Conservation (phyloP, 1,140 invertebrate species). For the Cepaea nemoralis region DNA sequence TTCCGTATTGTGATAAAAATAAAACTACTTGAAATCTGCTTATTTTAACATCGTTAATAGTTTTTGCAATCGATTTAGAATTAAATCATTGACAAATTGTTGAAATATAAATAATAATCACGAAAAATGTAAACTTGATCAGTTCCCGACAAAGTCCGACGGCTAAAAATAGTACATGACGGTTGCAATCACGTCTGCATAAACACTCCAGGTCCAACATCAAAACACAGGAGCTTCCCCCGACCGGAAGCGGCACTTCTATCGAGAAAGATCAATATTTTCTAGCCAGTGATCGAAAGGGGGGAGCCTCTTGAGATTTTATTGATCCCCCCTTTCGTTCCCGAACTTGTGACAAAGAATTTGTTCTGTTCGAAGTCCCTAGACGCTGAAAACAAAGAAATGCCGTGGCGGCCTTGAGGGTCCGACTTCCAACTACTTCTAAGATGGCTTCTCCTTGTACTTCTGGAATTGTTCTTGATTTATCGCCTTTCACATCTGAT, state of each 20-base stretch:
- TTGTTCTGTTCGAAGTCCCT: constrained; percentile 39
- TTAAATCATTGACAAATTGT: no score
- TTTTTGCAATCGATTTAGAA: no score
- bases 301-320: constrained; percentile 42
- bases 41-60: no score
- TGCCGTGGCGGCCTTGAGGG: constrained; percentile 42
- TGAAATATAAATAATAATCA: no score
- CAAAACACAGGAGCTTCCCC: constrained; percentile 43
- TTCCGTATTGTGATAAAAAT: neutral
- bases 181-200: constrained; percentile 39
- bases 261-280: constrained; percentile 49
- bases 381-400: constrained; percentile 44
- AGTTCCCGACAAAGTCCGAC: neutral
- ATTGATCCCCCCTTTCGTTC: constrained; percentile 46
- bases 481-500: neutral
- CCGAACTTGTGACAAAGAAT: constrained; percentile 43
- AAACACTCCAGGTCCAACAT: constrained; percentile 38
- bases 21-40: constrained; percentile 19
- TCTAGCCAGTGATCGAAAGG: constrained; percentile 33
- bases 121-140: neutral
- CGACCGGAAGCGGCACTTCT: constrained; percentile 51
- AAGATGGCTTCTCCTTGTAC: constrained; percentile 48
- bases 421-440: constrained; percentile 31
- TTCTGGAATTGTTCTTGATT: constrained; percentile 21
- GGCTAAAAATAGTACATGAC: constrained; percentile 44